Base-by-base conservation (phyloP, 2,888 invertebrate genomes). In the Exephanes ischioxanthus region DNA sequence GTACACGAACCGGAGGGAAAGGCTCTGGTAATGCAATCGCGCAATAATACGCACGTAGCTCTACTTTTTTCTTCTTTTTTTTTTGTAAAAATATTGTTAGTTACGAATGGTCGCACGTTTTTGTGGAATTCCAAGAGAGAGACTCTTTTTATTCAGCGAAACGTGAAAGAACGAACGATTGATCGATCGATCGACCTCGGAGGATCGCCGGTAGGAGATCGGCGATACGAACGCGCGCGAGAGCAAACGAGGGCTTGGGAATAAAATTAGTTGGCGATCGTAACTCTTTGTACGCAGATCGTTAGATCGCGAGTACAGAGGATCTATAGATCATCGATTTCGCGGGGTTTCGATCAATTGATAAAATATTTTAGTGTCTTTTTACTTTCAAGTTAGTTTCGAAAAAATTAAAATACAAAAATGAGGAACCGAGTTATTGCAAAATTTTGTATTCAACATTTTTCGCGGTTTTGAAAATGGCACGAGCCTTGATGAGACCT, bases 101-200 rank as follows among this genome's bases (percentile, higher is more conserved):
- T 53, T 77, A 67, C 77, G 48, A 55, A 48, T 72, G 26, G 63
- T 78, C 61, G 55, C 53, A 70, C 55, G 33, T 85, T 87, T 87
- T 85, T 85, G 83, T 76, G 22, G 45, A 83, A 81, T 72, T 58
- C 51, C 76, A 4, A 19, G 58, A 58, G 58, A 58, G 80, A 73
- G 77, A 51, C 77, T 58, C 68, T 76, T 84, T 86, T 87, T 45
- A 73, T 73, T n/a, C 63, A 51, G 73, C 58, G 37, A n/a, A 81
- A 22, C 78, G 77, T 80, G 58, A 66, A 72, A 53, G 67, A 83
- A 53, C 71, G 61, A 83, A 48, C 73, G 77, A 80, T 86, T 67
- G 82, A 80, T 86, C 73, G 82, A 55, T 72, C 67, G 80, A 70
- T 82, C 80, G 86, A 86, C 87, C 88, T 87, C 88, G 87, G 61